Percentiles rank a stretch among this genome's conserved stretches.
Evolutionary conservation across 1,140 invertebrate species (phyloP).

Genomic region (Eumaeus atala): DNA sequence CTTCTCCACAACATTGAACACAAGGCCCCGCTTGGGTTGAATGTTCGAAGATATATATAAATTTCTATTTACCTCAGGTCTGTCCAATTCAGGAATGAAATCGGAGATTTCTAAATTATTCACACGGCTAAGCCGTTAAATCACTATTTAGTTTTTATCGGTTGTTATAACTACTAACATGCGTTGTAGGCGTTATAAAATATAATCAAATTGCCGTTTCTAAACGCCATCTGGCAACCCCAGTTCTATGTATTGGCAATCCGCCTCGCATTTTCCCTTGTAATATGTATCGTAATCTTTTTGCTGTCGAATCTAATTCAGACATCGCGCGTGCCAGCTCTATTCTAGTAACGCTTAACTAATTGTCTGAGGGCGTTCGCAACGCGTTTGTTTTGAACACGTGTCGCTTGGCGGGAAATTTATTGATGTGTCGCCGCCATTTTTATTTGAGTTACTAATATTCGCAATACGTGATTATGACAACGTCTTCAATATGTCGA

Average conservation of each 20-base stretch:
- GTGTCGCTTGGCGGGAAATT: conserved; percentile 6
- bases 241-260: not conserved
- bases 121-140: too few relatives aligned
- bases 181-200: not conserved
- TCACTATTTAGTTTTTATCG: too few relatives aligned
- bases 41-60: too few relatives aligned
- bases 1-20: too few relatives aligned
- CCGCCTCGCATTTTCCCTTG: not conserved
- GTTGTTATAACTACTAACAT: too few relatives aligned
- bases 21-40: too few relatives aligned
- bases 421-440: not conserved
- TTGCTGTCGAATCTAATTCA: conserved; percentile 7
- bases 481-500: not conserved
- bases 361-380: conserved; percentile 7
- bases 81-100: too few relatives aligned
- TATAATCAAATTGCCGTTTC: conserved; percentile 1
- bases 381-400: conserved; percentile 7
- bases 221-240: conserved; percentile 1
- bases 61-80: too few relatives aligned
- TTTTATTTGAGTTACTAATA: not conserved
- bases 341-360: conserved; percentile 10
- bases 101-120: too few relatives aligned
- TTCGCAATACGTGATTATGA: conserved; percentile 1
- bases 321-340: not conserved
- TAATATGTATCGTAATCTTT: conserved; percentile 5